phyloP scores from a whole-genome alignment of 2,113 vertebrate species.

The Orcinus orca region DNA sequence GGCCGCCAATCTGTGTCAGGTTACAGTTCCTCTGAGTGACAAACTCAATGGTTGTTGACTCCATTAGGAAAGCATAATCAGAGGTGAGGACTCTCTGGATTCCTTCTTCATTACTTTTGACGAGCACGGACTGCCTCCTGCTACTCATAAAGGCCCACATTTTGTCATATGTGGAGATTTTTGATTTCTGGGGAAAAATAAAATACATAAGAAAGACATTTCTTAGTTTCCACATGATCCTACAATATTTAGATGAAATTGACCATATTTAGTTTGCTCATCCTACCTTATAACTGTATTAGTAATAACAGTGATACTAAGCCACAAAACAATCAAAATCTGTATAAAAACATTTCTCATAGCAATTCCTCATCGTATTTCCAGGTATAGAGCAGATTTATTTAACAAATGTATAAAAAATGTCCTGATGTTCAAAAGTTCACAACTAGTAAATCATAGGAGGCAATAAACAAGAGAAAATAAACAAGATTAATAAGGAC shows the following conservation, averaged over 20 bases:
- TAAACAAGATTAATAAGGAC: background rate
- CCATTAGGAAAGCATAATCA: constrained; percentile 98
- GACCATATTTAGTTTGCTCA: background rate
- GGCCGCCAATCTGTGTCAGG: constrained; percentile 97
- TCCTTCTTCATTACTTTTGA: constrained; percentile 97
- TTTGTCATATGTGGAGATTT: constrained; percentile 99
- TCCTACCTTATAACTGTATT: background rate
- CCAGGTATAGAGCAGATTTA: background rate
- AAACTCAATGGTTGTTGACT: constrained; percentile 98
- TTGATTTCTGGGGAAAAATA: constrained; percentile 92
- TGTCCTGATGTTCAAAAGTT: background rate
- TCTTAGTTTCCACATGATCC: background rate
- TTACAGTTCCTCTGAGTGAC: constrained; percentile 98
- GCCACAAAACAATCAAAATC: background rate
- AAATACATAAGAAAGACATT: background rate
- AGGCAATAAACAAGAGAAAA: background rate
- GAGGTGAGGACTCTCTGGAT: constrained; percentile 97
- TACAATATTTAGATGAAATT: background rate
- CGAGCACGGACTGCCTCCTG: constrained; percentile 95
- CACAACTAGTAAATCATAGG: background rate
- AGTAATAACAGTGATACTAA: background rate
- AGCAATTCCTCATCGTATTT: background rate
- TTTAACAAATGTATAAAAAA: background rate
- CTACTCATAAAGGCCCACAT: constrained; percentile 99
- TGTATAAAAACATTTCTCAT: background rate